phyloP scores from a whole-genome alignment of 2,888 invertebrate species.

The Hyles lineata region DNA sequence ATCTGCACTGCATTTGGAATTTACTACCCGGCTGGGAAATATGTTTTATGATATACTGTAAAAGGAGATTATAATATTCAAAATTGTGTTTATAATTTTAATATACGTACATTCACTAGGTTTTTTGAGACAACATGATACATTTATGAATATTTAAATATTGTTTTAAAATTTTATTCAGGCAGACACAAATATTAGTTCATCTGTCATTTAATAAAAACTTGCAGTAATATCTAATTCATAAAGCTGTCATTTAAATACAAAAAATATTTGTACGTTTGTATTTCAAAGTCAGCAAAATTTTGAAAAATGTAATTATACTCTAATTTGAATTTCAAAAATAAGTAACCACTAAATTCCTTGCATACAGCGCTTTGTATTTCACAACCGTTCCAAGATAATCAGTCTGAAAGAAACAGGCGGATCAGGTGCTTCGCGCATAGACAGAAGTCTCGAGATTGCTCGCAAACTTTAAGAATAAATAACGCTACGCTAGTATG shows the following conservation, averaged over 20 bases:
- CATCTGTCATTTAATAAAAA: too few relatives aligned
- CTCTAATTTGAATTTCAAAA: background rate
- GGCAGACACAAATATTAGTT: too few relatives aligned
- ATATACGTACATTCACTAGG: background rate
- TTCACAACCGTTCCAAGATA: conserved; percentile 82
- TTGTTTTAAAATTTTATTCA: too few relatives aligned
- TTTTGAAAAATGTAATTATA: background rate
- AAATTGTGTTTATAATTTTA: background rate
- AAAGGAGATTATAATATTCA: background rate
- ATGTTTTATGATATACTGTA: background rate
- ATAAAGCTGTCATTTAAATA: too few relatives aligned
- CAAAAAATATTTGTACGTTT: too few relatives aligned
- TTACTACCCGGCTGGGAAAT: background rate
- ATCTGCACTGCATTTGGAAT: conserved; percentile 10
- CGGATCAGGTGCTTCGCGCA: conserved; percentile 48
- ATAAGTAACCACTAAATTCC: conserved; percentile 68
- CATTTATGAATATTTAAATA: too few relatives aligned
- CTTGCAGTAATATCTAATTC: too few relatives aligned
- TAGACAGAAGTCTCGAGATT: conserved; percentile 40
- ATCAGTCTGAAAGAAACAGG: conserved; percentile 67
- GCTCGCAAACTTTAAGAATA: conserved; percentile 55
- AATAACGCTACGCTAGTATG: conserved; percentile 48
- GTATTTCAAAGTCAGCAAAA: background rate
- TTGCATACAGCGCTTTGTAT: conserved; percentile 83
- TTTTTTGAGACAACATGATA: background rate